A percentile compares a stretch with the other conserved stretches of the same genome.
phyloP scores from a whole-genome alignment of 2,113 vertebrate genomes.

The Myotis brandtii region DNA sequence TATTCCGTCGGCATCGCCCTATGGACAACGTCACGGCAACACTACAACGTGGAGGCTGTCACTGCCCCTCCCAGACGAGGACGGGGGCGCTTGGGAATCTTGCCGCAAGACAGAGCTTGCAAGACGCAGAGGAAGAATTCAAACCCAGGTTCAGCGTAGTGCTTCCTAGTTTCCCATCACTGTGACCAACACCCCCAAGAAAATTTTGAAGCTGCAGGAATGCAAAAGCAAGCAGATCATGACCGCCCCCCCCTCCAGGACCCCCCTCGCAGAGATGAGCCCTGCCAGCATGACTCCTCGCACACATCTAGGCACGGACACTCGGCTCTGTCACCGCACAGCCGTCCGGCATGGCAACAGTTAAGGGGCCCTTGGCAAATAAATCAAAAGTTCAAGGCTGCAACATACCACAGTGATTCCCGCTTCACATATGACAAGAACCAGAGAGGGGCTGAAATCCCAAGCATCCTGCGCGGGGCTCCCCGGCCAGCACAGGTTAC shows the following conservation, averaged over 20 bases:
- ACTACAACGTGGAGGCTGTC: accelerated
- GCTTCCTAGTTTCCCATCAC: background rate
- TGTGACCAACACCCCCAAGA: background rate
- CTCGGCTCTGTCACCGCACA: background rate
- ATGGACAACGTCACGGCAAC: background rate
- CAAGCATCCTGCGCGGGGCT: conserved; percentile 87
- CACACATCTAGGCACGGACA: background rate
- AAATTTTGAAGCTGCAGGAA: background rate
- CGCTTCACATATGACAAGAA: conserved; percentile 89
- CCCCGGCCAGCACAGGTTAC: conserved; percentile 88
- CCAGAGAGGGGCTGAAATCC: conserved; percentile 89
- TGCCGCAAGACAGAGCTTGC: background rate
- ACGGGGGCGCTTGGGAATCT: background rate
- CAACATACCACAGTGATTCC: conserved; percentile 75
- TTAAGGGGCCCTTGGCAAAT: conserved; percentile 85
- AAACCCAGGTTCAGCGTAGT: background rate
- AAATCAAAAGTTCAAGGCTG: conserved; percentile 90
- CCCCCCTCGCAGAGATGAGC: background rate
- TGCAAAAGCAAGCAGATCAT: background rate
- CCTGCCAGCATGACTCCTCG: background rate
- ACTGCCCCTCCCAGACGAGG: background rate
- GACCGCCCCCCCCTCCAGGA: no score
- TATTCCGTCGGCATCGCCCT: accelerated
- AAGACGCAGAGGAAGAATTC: background rate
- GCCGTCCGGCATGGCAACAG: conserved; percentile 81